Conservation (phyloP, 2,113 vertebrate genomes). For the Cyphomyrus plagiostoma region DNA sequence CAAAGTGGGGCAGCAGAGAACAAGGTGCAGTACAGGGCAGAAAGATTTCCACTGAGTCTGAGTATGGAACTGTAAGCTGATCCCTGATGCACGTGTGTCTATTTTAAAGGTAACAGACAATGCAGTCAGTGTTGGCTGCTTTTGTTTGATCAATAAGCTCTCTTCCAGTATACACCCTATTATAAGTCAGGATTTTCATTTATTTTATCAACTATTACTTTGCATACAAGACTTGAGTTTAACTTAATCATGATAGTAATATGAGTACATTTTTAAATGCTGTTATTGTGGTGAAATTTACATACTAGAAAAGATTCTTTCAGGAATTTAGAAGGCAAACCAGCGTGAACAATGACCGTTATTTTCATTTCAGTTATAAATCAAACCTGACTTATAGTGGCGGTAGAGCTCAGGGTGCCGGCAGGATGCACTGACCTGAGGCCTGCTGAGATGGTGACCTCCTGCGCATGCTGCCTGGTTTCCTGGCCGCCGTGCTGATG, state of each 20-base stretch:
- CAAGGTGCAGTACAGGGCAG: neutral
- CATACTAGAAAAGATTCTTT: neutral
- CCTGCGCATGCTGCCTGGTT: constrained; percentile 44
- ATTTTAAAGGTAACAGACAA: neutral
- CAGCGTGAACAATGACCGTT: neutral
- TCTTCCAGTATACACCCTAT: neutral
- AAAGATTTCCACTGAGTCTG: neutral
- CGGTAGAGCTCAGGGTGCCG: too few species aligned
- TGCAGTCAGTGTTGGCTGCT: neutral
- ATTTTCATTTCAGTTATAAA: neutral
- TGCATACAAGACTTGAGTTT: neutral
- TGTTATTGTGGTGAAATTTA: neutral
- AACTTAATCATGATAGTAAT: neutral
- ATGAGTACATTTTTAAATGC: neutral
- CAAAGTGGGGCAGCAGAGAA: neutral
- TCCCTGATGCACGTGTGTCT: neutral
- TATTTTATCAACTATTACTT: neutral
- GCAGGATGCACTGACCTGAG: constrained; percentile 40
- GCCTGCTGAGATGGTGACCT: constrained; percentile 62
- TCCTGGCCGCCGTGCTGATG: constrained; percentile 54
- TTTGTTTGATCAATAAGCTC: neutral
- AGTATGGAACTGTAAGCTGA: neutral
- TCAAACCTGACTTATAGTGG: neutral
- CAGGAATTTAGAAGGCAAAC: neutral
- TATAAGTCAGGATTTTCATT: neutral